Evolutionary conservation across 1,140 invertebrate genomes (phyloP), one percentile per base, ranked within the genome.

Genomic region (Drosophila tani): DNA sequence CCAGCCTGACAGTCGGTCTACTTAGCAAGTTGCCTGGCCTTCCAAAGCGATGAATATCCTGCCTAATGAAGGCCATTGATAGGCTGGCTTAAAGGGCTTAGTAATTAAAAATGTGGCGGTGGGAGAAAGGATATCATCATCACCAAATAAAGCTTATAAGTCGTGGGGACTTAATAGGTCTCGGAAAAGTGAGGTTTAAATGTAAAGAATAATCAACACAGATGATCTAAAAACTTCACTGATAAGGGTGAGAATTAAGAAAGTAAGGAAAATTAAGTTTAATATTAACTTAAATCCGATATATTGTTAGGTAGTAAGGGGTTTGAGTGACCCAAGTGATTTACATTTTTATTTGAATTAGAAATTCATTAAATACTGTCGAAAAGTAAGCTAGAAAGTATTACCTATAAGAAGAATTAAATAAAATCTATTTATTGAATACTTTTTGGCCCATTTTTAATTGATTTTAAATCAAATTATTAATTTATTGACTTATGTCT

Each of bases 1-100:
- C 29, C 40, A 38, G 62, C 55, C 57, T 67, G 66, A 75, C 67
- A 79, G 62, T 82, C 66, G 60, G 62, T 56, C 51, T 50, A 76
- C 63, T 84, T 79, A 70, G 57, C 66, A 76, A 47, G 46, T 50
- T 59, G 63, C 55, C 62, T 47, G 27, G 57, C 55, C 62, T 47
- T 27, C 43, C 35, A 32, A 46, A 32, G 21, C 29, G 45, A 73
- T 73, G 46, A 73, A 74, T 60, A 51, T 73, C 38, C 68, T 11
- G 15, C 47, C 70, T 74, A 74, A 74, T 74, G 55, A 60, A 50
- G 29, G 68, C 55, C 53, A 51, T 60, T 73, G 67, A 70, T 68
- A 40, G 35, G 35, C 12, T 38, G 12, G 35, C 35, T 38, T 24
- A 53, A 45, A 57, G 21, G 53, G 53, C 24, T 27, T 19, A 38